Conservation (phyloP, 2,113 vertebrate species). For the Nipponia nippon region DNA sequence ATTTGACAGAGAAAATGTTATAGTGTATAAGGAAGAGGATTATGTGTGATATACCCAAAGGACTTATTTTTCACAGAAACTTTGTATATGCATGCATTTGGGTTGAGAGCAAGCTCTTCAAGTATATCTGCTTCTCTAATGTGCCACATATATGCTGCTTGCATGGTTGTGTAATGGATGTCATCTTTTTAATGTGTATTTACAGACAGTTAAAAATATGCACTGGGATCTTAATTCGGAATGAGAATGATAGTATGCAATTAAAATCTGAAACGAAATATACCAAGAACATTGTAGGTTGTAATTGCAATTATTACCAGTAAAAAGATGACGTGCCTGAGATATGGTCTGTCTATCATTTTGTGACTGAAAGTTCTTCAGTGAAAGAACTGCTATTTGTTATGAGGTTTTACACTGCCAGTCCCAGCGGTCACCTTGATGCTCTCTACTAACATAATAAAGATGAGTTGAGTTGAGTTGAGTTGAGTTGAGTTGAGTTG, state of each 20-base stretch:
- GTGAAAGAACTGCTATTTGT: background rate
- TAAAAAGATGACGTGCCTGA: background rate
- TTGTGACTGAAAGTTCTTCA: background rate
- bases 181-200: conserved; percentile 29
- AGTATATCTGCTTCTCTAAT: background rate
- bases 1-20: background rate
- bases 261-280: conserved; percentile 53
- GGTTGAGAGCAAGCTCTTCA: background rate
- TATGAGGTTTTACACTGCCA: background rate
- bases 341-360: conserved; percentile 18
- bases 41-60: background rate
- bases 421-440: background rate
- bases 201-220: conserved; percentile 46
- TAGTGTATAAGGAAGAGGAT: background rate
- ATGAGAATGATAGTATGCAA: conserved; percentile 42
- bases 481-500: background rate
- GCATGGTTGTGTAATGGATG: background rate
- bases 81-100: background rate
- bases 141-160: background rate
- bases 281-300: conserved; percentile 33
- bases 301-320: conserved; percentile 32
- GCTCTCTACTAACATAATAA: background rate
- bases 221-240: conserved; percentile 32
- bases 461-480: background rate
- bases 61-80: background rate